phyloP scores from a whole-genome alignment of 92 coral and sea anemone species.

The Isaurus tuberculatus region DNA sequence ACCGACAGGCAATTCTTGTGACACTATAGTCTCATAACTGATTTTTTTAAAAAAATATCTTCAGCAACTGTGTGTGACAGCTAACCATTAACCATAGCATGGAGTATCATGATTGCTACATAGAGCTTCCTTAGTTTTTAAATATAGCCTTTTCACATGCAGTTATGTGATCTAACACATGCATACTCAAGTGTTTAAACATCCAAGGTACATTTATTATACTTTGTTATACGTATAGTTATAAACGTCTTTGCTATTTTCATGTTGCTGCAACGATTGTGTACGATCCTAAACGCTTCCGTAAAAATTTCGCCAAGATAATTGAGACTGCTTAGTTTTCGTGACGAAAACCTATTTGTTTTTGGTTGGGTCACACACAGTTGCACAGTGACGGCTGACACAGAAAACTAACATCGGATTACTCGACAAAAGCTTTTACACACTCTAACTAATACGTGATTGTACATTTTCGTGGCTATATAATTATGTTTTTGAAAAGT shows the following conservation, averaged over 20 bases:
- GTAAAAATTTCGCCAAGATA: not conserved
- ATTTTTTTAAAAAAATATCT: not conserved
- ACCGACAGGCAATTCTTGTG: constrained; percentile 37
- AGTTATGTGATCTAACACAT: not conserved
- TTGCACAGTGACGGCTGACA: not conserved
- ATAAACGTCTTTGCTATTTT: not conserved
- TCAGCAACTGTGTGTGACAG: constrained; percentile 49
- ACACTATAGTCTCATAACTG: not conserved
- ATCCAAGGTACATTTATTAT: too few relatives aligned
- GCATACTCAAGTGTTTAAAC: not conserved
- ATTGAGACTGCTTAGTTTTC: not conserved
- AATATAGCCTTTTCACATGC: not conserved
- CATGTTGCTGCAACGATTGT: not conserved
- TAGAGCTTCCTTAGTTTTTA: not conserved
- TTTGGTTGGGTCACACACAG: constrained; percentile 44
- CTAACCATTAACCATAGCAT: not conserved
- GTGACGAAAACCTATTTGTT: not conserved
- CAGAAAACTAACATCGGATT: not conserved
- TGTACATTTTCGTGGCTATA: not conserved
- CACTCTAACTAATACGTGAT: not conserved
- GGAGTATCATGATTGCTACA: constrained; percentile 20
- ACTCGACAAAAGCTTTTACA: not conserved
- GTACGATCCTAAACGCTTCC: not conserved
- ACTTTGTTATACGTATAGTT: too few relatives aligned
- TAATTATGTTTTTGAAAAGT: not conserved